Evolutionary conservation across 92 coral and sea anemone genomes (phyloP).

Genomic region (Phenganax subtilis): DNA sequence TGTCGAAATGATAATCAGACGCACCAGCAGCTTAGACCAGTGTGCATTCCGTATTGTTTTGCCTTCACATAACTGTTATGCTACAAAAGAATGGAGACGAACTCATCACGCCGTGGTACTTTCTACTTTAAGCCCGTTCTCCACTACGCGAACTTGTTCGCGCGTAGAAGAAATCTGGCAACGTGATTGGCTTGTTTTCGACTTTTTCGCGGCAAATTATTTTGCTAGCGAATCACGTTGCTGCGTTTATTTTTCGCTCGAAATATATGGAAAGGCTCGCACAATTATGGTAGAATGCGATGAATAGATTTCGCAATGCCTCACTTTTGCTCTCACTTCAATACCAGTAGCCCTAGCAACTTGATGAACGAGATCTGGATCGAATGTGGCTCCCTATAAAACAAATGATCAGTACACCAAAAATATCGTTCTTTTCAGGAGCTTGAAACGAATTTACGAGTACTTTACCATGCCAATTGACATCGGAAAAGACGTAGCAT

Average conservation of each 20-base stretch:
- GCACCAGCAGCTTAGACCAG: conserved; percentile 55
- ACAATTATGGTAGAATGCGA: neutral
- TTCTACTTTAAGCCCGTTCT: neutral
- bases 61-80: conserved; percentile 40
- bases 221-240: too few relatives aligned
- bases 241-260: too few relatives aligned
- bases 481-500: conserved; percentile 56
- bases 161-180: too few relatives aligned
- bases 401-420: neutral
- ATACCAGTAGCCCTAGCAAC: conserved; percentile 54
- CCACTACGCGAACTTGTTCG: too few relatives aligned
- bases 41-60: conserved; percentile 43
- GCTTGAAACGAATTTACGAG: too few relatives aligned
- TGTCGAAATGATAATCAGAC: neutral
- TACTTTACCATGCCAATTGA: conserved; percentile 49
- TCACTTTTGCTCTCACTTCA: conserved; percentile 54
- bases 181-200: too few relatives aligned
- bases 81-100: conserved; percentile 12
- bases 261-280: neutral
- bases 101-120: neutral
- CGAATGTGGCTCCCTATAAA: conserved; percentile 49
- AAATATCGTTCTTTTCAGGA: neutral
- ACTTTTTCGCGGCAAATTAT: too few relatives aligned
- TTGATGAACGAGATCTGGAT: conserved; percentile 37
- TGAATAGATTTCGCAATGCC: neutral